Percentiles rank a stretch among this genome's conserved stretches.
Evolutionary conservation across 2,888 invertebrate genomes (phyloP).

Genomic region (Euspilapteryx auroguttella): DNA sequence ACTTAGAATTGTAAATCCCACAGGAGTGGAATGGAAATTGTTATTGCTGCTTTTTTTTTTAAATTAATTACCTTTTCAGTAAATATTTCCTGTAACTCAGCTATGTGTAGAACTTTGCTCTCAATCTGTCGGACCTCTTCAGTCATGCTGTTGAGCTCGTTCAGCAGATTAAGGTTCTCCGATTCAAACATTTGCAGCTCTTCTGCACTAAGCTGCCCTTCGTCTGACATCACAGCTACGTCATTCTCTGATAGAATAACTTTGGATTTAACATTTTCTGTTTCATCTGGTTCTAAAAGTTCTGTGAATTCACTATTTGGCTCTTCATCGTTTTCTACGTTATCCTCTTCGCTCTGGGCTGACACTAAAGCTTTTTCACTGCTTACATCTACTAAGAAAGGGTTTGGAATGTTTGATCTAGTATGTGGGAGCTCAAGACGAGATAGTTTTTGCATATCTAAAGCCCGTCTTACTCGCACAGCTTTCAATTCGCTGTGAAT

Average conservation of each 20-base stretch:
- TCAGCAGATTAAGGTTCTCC: constrained; percentile 85
- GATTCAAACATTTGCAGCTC: constrained; percentile 92
- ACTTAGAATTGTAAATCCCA: too few relatives aligned
- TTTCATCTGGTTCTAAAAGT: constrained; percentile 27
- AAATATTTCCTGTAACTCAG: constrained; percentile 92
- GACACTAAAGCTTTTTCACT: constrained; percentile 7
- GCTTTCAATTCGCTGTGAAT: constrained; percentile 89
- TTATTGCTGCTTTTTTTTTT: too few relatives aligned
- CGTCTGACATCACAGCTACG: constrained; percentile 51
- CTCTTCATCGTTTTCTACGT: constrained; percentile 9
- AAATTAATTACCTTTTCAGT: constrained; percentile 77
- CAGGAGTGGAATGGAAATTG: too few relatives aligned
- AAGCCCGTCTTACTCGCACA: constrained; percentile 79
- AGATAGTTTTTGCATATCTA: constrained; percentile 81
- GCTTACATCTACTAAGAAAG: constrained; percentile 22
- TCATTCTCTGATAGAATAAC: constrained; percentile 46
- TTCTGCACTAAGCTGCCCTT: constrained; percentile 75
- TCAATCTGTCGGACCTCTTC: constrained; percentile 91
- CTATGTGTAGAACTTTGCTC: constrained; percentile 92
- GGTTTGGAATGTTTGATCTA: constrained; percentile 28
- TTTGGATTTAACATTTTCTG: constrained; percentile 20
- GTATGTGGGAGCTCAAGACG: constrained; percentile 60
- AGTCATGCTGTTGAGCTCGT: constrained; percentile 84
- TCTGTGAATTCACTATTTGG: too few relatives aligned
- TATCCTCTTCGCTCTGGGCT: constrained; percentile 10